phyloP scores from a whole-genome alignment of 2,888 invertebrate genomes.

The Callyntrura guangdongensis region DNA sequence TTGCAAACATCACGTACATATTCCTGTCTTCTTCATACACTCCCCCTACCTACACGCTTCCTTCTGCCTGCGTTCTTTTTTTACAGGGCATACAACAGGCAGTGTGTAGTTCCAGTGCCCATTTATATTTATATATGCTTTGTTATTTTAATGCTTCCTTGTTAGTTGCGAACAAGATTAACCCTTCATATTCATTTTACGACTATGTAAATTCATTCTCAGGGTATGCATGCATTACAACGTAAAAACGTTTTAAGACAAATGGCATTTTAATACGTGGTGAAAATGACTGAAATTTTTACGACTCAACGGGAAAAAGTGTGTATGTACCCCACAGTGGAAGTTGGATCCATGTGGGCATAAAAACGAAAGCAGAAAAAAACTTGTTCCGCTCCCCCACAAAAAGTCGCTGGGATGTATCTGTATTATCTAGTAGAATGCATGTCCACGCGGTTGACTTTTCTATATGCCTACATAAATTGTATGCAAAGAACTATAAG shows the following conservation, averaged over 20 bases:
- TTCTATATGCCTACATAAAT: too few relatives aligned
- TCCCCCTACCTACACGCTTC: neutral
- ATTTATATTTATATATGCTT: neutral
- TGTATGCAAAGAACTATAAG: neutral
- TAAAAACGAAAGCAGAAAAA: neutral
- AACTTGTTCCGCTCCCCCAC: neutral
- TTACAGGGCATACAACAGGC: neutral
- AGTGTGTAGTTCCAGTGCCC: neutral
- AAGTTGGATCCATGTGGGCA: neutral
- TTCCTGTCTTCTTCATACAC: slow-evolving; percentile 34
- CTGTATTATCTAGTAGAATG: neutral
- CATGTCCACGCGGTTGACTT: slow-evolving; percentile 56
- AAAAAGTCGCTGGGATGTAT: slow-evolving; percentile 8
- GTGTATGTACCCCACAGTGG: neutral
- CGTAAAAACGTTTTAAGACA: slow-evolving; percentile 67
- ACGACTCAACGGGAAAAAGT: slow-evolving; percentile 42
- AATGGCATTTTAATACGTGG: slow-evolving; percentile 67
- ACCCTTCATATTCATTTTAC: slow-evolving; percentile 64
- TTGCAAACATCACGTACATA: slow-evolving; percentile 75
- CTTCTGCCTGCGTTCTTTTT: neutral
- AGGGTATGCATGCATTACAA: slow-evolving; percentile 47
- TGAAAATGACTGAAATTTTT: slow-evolving; percentile 68
- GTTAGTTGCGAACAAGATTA: slow-evolving; percentile 57
- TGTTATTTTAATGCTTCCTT: slow-evolving; percentile 32
- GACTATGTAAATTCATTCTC: slow-evolving; percentile 61